These are phyloP conservation scores for Agriotes lineatus DNA, from an alignment of 2,888 invertebrate species.

Conservation along the genomic window DNA sequence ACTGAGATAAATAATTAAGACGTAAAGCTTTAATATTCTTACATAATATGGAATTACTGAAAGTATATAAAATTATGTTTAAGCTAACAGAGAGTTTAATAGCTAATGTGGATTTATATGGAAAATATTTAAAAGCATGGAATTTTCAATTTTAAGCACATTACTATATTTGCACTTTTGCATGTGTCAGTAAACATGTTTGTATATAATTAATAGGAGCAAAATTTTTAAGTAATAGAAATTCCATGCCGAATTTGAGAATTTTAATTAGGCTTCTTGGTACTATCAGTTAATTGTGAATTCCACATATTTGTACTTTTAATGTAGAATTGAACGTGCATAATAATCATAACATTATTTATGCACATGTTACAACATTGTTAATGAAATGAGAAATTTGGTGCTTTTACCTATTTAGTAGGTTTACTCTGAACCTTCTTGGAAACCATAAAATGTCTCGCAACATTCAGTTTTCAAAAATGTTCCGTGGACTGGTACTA, in stretches of 20 bases:
- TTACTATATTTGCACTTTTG: slow-evolving; percentile 32
- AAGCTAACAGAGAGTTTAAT: too few species aligned
- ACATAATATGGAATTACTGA: background rate
- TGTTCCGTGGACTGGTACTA: slow-evolving; percentile 20
- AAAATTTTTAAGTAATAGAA: background rate
- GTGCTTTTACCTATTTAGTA: slow-evolving; percentile 25
- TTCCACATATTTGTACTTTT: background rate
- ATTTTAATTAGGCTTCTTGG: background rate
- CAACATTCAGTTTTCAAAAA: slow-evolving; percentile 18
- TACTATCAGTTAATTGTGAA: slow-evolving; percentile 4
- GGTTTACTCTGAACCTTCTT: slow-evolving; percentile 1
- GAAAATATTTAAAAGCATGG: slow-evolving; percentile 31
- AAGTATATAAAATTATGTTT: background rate
- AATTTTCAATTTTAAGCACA: slow-evolving; percentile 32
- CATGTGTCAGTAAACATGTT: slow-evolving; percentile 22
- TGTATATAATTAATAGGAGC: slow-evolving; percentile 21
- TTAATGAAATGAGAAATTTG: slow-evolving; percentile 18
- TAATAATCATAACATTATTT: slow-evolving; percentile 13
- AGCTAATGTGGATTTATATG: slow-evolving; percentile 12
- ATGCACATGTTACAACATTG: slow-evolving; percentile 9
- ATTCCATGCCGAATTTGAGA: slow-evolving; percentile 23
- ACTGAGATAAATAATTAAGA: background rate
- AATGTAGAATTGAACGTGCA: slow-evolving; percentile 17
- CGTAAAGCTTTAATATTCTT: background rate
- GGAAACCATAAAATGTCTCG: background rate